A percentile compares a stretch with the other conserved stretches of the same genome.
phyloP scores from a whole-genome alignment of 2,113 vertebrate species.

The Charina bottae region DNA sequence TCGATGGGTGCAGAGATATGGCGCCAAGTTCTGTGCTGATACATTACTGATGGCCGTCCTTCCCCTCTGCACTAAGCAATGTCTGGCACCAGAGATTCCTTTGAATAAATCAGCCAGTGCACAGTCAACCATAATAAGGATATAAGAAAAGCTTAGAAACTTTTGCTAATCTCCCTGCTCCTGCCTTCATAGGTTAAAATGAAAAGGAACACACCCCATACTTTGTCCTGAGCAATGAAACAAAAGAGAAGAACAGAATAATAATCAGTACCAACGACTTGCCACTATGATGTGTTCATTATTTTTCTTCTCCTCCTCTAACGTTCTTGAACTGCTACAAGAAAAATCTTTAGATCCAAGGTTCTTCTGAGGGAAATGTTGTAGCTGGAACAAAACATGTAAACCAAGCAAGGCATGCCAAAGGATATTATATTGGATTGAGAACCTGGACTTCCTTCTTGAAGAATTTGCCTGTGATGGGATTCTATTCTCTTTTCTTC shows the following conservation, averaged over 20 bases:
- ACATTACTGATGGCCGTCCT: not conserved
- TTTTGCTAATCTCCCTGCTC: not conserved
- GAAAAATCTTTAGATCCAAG: not conserved
- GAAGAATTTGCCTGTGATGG: not conserved
- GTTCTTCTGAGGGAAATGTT: not conserved
- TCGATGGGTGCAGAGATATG: slow-evolving; percentile 55
- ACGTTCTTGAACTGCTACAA: not conserved
- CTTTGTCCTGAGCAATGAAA: not conserved
- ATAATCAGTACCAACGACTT: not conserved
- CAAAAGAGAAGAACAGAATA: not conserved
- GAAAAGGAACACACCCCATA: not conserved
- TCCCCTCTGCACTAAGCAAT: slow-evolving; percentile 7
- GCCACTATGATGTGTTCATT: not conserved
- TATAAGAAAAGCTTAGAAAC: not conserved
- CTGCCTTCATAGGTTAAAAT: not conserved
- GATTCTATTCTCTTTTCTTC: not conserved
- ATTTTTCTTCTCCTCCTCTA: not conserved
- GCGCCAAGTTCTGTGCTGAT: slow-evolving; percentile 31
- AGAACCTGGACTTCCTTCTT: not conserved
- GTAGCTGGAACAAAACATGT: not conserved
- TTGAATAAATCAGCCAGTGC: not conserved
- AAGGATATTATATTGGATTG: not conserved
- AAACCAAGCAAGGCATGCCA: not conserved
- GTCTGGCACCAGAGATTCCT: slow-evolving; percentile 15
- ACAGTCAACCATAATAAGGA: not conserved